phyloP scores from a whole-genome alignment of 2,113 vertebrate species.

The Sinocyclocheilus anshuiensis region DNA sequence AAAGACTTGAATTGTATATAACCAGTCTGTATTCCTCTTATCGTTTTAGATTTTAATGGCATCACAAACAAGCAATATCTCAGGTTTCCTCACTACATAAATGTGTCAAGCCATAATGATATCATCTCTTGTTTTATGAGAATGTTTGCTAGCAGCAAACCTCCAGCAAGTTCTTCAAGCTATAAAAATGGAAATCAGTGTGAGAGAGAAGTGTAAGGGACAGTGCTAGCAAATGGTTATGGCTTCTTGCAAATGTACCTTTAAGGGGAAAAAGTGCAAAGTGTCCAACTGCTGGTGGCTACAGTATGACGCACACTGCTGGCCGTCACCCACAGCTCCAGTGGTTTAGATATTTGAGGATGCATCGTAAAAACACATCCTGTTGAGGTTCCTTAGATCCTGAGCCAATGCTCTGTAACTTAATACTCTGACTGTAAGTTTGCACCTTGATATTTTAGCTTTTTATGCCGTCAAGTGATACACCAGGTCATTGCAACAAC shows the following conservation, averaged over 20 bases:
- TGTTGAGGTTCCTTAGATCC: conserved; percentile 29
- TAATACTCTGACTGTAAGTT: conserved; percentile 6
- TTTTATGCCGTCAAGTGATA: conserved; percentile 8
- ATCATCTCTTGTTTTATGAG: conserved; percentile 20
- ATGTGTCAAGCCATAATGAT: conserved; percentile 1
- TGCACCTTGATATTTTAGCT: conserved; percentile 9
- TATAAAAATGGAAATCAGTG: conserved; percentile 21
- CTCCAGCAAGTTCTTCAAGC: conserved; percentile 22
- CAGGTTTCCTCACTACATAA: not conserved
- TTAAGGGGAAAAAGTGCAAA: conserved; percentile 17
- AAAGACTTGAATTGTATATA: not conserved
- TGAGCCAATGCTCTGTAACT: conserved; percentile 35
- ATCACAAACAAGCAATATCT: conserved; percentile 23
- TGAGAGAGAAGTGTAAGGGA: not conserved
- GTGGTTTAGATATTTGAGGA: conserved; percentile 29
- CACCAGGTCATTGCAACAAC: not conserved
- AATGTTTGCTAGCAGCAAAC: not conserved
- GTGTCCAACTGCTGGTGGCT: not conserved
- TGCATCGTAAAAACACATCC: conserved; percentile 40
- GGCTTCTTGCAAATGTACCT: not conserved
- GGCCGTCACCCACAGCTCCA: conserved; percentile 24
- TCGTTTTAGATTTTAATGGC: not conserved
- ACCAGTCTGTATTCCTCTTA: not conserved
- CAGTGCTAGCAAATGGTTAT: not conserved
- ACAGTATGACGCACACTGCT: conserved; percentile 14